These are phyloP conservation scores for Aethina tumida DNA, from an alignment of 1,140 invertebrate species.

Conservation along the genomic window DNA sequence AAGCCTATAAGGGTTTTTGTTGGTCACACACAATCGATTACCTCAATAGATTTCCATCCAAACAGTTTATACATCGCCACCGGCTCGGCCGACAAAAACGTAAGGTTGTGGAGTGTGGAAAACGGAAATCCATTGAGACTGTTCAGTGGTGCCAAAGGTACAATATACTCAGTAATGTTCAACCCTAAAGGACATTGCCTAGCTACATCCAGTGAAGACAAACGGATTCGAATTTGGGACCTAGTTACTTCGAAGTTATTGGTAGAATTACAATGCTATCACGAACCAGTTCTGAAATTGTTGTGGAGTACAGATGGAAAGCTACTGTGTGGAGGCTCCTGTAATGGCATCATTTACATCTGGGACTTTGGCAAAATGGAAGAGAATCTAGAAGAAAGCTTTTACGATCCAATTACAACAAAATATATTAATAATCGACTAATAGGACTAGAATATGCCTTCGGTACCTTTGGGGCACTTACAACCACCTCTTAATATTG, in stretches of 20 bases:
- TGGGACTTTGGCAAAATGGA: slow-evolving; percentile 41
- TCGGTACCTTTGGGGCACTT: slow-evolving; percentile 24
- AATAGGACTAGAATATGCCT: slow-evolving; percentile 23
- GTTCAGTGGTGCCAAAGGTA: slow-evolving; percentile 49
- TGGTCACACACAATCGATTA: slow-evolving; percentile 75
- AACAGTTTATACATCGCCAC: slow-evolving; percentile 58
- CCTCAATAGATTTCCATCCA: slow-evolving; percentile 65
- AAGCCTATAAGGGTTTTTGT: slow-evolving; percentile 71
- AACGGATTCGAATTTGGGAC: slow-evolving; percentile 58
- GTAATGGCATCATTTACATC: slow-evolving; percentile 47
- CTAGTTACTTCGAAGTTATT: slow-evolving; percentile 48
- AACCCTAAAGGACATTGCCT: slow-evolving; percentile 60
- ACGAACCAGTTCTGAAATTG: slow-evolving; percentile 49
- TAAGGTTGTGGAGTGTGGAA: slow-evolving; percentile 55
- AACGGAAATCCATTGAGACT: slow-evolving; percentile 50
- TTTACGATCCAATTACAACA: slow-evolving; percentile 12
- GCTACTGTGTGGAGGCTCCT: slow-evolving; percentile 49
- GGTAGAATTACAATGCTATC: slow-evolving; percentile 51
- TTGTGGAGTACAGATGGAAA: slow-evolving; percentile 51
- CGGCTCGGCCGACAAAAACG: slow-evolving; percentile 55
- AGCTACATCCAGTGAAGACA: slow-evolving; percentile 59
- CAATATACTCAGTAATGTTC: slow-evolving; percentile 53
- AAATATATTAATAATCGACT: slow-evolving; percentile 18
- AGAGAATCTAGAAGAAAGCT: slow-evolving; percentile 14
- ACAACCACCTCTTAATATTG: no score